Base-by-base conservation (phyloP, 2,113 vertebrate genomes). In the Antennarius striatus region DNA sequence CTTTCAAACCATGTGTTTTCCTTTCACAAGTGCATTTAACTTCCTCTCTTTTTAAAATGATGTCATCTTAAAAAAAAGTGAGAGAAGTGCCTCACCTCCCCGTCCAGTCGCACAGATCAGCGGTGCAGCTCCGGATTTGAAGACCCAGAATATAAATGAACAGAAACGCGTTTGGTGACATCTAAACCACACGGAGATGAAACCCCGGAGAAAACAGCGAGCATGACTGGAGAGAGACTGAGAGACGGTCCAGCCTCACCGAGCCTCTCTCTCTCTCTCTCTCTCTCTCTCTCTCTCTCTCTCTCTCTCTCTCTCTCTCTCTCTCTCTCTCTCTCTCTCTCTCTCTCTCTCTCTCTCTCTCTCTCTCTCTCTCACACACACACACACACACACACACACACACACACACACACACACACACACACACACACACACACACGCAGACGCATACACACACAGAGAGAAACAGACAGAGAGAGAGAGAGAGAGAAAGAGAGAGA, bases 101-200 rank as follows among this genome's bases (percentile, higher is more conserved):
- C 52, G 86, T 92, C 93, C 94, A 94, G 90, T 90, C 92, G 88
- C 94, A 94, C 56, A 77, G 48, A 49, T 92, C 91, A n/a, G 91
- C 83, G 0, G 75, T 65, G 47, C 82, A 75, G 7, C 17, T 49
- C 28, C 16, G 14, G 0, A 69, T 39, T 42, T 17, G 73, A 3
- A 87, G 48, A 50, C 29, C 42, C 68, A 86, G 50, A 9, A 75
- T 22, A 46, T 9, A 61, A 52, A 68, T 5, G 7, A 15, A 4
- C 48, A 73, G 7, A 0, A 70, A 63, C 61, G 57, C 54, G 47
- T 15, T 56, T n/a, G 63, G 51, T 60, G 72, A 77, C 91, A 91
- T 90, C 15, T 90, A 83, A 75, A 5, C 63, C 54, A 4, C 53
- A 29, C 14, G 17, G 10, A 63, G 28, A 54, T 4, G 0, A 1